phyloP scores from a whole-genome alignment of 2,113 vertebrate genomes.

The Microcebus tavaratra region DNA sequence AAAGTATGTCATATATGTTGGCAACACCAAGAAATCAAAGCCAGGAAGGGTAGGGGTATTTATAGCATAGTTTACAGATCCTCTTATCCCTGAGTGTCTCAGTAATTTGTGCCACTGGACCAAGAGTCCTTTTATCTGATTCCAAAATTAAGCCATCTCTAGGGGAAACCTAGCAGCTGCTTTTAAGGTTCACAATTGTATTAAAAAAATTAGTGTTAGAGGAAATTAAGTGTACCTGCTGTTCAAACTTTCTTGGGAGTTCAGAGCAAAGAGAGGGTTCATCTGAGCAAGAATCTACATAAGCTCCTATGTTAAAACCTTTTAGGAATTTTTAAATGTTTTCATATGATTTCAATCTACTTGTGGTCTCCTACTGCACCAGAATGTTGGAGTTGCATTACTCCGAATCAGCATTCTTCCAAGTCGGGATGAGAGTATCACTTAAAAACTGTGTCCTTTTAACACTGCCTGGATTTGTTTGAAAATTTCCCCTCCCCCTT shows the following conservation, averaged over 20 bases:
- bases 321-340: background rate
- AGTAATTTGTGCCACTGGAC: conserved; percentile 48
- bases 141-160: conserved; percentile 63
- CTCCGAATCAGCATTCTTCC: background rate
- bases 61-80: conserved; percentile 20
- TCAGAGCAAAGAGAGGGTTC: background rate
- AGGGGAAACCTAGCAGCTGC: conserved; percentile 9
- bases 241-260: background rate
- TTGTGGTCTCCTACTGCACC: background rate
- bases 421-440: background rate
- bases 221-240: conserved; percentile 39
- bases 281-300: background rate
- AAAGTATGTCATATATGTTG: conserved; percentile 14
- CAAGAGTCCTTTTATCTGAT: conserved; percentile 51
- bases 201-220: conserved; percentile 42
- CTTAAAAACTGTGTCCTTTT: background rate
- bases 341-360: background rate
- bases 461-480: background rate
- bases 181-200: conserved; percentile 28
- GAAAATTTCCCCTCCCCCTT: background rate
- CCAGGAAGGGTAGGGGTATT: conserved; percentile 1
- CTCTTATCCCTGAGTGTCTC: background rate
- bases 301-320: background rate
- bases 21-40: conserved; percentile 13
- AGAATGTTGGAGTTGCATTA: background rate